Base-by-base conservation (phyloP, 2,888 invertebrate species). In the Parthenolecanium corni region DNA sequence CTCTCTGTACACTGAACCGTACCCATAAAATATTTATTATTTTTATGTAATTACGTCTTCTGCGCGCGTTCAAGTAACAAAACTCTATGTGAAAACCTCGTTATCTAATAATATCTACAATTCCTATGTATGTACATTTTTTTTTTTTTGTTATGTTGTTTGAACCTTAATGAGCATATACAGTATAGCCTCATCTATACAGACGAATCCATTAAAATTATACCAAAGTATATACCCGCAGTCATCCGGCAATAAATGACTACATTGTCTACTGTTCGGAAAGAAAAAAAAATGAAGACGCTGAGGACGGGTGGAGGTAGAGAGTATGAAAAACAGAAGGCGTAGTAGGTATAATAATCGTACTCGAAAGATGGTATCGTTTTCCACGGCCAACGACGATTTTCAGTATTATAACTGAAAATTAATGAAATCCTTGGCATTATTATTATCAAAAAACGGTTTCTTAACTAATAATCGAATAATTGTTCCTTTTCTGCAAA, bases 101-200 rank as follows among this genome's bases (percentile, higher is more conserved):
- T 61, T 61, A 61, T 61, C 61, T 61, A 61, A 61, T 61, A 61
- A 61, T 61, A 61, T 61, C 61, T 61, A 61, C 61, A 49, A 61
- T 61, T 61, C 61, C 61, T 61, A 61, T 61, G 9, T 31, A 31
- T 31, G 9, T 31, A 31, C 4, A 31, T 31, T 31, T 31, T 31
- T 31, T 31, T 31, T 31, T 31, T 31, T 31, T 31, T 31, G 49
- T 61, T 49, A 61, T 51, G 61, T 49, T 61, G 49, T 61, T 61
- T 51, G 38, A 36, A 49, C 61, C 36, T 61, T 61, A 61, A 61
- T 61, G 61, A 61, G 49, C 61, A 49, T 51, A 47, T 49, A 38
- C 18, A 31, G 36, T 53, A 53, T 24, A 18, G 18, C 38, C 36
- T 20, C 36, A 6, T 36, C 36, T 40, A 25, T 46, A 61, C 61